Evolutionary conservation across 2,797 vertebrate species (phyloP).

Genomic region (Alcedo quadribrachys): DNA sequence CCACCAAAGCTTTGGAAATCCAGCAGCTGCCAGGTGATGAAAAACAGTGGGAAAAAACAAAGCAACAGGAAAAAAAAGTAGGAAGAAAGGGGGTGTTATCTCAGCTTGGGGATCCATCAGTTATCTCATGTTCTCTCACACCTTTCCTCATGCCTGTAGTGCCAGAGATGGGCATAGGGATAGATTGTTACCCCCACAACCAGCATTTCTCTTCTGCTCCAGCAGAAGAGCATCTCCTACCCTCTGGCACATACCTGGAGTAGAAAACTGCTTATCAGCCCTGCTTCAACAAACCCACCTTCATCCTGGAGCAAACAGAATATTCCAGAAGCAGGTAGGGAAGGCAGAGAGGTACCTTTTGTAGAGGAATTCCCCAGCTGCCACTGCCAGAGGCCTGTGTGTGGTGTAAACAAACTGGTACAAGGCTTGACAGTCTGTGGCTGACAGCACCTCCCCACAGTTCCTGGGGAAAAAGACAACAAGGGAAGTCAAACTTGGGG

Average conservation of each 20-base stretch:
- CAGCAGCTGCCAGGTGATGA: constrained; percentile 37
- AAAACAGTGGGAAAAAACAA: neutral
- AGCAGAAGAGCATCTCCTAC: neutral
- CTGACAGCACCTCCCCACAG: constrained; percentile 81
- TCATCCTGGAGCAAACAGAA: constrained; percentile 6
- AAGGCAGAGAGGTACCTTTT: constrained; percentile 79
- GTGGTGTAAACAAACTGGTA: constrained; percentile 88
- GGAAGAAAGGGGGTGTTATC: neutral
- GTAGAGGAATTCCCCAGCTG: constrained; percentile 90
- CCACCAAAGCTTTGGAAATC: constrained; percentile 38
- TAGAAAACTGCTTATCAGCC: neutral
- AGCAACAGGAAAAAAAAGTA: constrained; percentile 7
- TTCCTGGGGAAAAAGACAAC: constrained; percentile 70
- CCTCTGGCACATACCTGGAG: neutral
- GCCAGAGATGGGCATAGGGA: neutral
- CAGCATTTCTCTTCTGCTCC: neutral
- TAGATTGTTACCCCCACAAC: neutral
- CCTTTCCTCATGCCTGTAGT: neutral
- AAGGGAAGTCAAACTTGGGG: constrained; percentile 19
- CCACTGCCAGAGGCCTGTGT: constrained; percentile 87
- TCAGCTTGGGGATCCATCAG: neutral
- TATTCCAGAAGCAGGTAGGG: neutral
- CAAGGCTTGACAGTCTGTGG: constrained; percentile 84
- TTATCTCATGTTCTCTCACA: neutral
- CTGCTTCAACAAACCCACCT: constrained; percentile 15